Evolutionary conservation across 2,888 invertebrate genomes (phyloP).

Genomic region (Macrophya annulata): DNA sequence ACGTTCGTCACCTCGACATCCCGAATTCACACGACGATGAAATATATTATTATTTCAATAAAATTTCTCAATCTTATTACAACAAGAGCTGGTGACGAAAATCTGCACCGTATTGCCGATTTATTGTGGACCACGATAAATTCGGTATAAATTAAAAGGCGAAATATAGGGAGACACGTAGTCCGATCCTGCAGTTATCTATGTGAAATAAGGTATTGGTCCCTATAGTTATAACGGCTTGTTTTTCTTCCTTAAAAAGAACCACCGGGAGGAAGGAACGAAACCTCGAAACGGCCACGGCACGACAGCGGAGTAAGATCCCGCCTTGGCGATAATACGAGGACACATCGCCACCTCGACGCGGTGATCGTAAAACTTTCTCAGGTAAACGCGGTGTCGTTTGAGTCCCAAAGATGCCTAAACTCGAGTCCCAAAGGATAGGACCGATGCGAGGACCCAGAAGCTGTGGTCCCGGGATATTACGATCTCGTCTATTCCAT

Average conservation of each 20-base stretch:
- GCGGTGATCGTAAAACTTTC: slow-evolving; percentile 79
- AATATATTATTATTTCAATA: slow-evolving; percentile 42
- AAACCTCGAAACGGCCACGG: slow-evolving; percentile 59
- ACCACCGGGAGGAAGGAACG: slow-evolving; percentile 61
- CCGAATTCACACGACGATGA: slow-evolving; percentile 62
- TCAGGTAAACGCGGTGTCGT: slow-evolving; percentile 77
- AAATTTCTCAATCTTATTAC: neutral
- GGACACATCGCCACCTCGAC: slow-evolving; percentile 79
- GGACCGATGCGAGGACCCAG: slow-evolving; percentile 44
- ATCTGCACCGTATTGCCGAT: neutral
- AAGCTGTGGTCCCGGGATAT: slow-evolving; percentile 46
- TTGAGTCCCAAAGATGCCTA: slow-evolving; percentile 64
- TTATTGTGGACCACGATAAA: neutral
- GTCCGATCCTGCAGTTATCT: neutral
- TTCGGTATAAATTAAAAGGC: neutral
- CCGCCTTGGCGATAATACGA: slow-evolving; percentile 76
- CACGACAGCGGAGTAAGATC: slow-evolving; percentile 68
- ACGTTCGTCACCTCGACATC: slow-evolving; percentile 53
- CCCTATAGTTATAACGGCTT: slow-evolving; percentile 41
- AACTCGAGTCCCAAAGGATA: slow-evolving; percentile 58
- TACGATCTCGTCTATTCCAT: slow-evolving; percentile 54
- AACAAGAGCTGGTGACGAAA: neutral
- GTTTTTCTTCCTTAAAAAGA: slow-evolving; percentile 57
- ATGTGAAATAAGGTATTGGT: neutral
- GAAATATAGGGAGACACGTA: neutral